Evolutionary conservation across 2,888 invertebrate genomes (phyloP), one percentile per base, ranked within the genome.

Genomic region (Megamerina dolium): DNA sequence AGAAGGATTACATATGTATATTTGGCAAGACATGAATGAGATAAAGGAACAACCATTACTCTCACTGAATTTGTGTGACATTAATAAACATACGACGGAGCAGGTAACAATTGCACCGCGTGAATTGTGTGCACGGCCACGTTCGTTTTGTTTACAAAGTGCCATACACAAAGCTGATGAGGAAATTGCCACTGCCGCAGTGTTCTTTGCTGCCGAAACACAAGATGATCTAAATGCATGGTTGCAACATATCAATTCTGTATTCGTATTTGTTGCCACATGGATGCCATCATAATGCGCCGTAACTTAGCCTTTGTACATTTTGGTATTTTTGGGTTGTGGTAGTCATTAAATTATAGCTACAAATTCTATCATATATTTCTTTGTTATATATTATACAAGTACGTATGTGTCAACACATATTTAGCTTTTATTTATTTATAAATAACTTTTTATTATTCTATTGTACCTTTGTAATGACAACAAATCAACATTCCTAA

Each of bases 1-100:
- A 6, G 62, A 71, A 18, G 74, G 73, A 0, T 63, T 73, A 12
- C 54, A 56, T 0, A 50, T 79, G 2, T 58, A 60, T 17, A 70
- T 77, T 29, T 79, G 76, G 75, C 74, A 74, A 39, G 74, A 76
- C 56, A 77, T 76, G 1, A 60, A 66, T 18, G 74, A 75, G 35
- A 46, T 62, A 3, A 60, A 63, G 10, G 60, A 64, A 9, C 57
- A 57, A 5, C 72, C 75, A 0, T 46, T 72, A 4, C 50, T 66
- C 13, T 45, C 53, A 1, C 49, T 78, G 18, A 71, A 76, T 52
- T 55, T 79, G 21, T n/a, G n/a, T n/a, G n/a, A n/a, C n/a, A n/a
- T n/a, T n/a, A n/a, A n/a, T n/a, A 62, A 63, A 8, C 51, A 68
- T 36, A 71, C 72, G 43, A 57, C 65, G 4, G 41, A 48, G 1